phyloP scores from a whole-genome alignment of 2,888 invertebrate genomes.

The Drosophila antonietae region DNA sequence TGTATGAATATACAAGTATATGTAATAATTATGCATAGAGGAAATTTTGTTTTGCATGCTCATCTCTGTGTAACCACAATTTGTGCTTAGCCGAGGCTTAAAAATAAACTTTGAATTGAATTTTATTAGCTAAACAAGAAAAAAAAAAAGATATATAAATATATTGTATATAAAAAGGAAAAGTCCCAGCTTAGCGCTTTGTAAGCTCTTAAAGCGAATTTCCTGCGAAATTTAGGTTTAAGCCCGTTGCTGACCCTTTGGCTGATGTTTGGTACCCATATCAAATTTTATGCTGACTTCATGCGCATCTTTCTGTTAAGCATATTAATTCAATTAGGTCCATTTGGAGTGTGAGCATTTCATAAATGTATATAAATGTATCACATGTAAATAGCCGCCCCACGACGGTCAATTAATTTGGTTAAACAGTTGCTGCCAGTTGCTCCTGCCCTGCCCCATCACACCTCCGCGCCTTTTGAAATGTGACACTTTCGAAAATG shows the following conservation, averaged over 20 bases:
- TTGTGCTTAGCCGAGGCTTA: background rate
- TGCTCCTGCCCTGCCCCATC: background rate
- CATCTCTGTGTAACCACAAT: background rate
- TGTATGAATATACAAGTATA: background rate
- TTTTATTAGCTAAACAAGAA: conserved; percentile 31
- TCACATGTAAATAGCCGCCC: conserved; percentile 29
- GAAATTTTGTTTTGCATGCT: conserved; percentile 20
- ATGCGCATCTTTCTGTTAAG: conserved; percentile 17
- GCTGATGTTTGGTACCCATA: background rate
- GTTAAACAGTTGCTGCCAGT: conserved; percentile 45
- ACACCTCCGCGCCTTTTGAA: conserved; percentile 17
- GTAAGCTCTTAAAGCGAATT: background rate
- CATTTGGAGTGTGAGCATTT: conserved; percentile 18
- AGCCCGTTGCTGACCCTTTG: background rate
- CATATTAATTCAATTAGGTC: conserved; percentile 22
- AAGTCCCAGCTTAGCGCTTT: conserved; percentile 17
- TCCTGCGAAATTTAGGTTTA: background rate
- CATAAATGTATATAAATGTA: background rate
- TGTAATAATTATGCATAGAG: background rate
- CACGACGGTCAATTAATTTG: conserved; percentile 48
- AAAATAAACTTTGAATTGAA: conserved; percentile 37
- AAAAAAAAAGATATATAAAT: no score
- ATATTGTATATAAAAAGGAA: background rate
- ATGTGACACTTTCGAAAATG: conserved; percentile 59
- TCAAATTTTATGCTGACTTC: conserved; percentile 48